Base-by-base conservation (phyloP, 2,113 vertebrate genomes). In the Strix aluco region DNA sequence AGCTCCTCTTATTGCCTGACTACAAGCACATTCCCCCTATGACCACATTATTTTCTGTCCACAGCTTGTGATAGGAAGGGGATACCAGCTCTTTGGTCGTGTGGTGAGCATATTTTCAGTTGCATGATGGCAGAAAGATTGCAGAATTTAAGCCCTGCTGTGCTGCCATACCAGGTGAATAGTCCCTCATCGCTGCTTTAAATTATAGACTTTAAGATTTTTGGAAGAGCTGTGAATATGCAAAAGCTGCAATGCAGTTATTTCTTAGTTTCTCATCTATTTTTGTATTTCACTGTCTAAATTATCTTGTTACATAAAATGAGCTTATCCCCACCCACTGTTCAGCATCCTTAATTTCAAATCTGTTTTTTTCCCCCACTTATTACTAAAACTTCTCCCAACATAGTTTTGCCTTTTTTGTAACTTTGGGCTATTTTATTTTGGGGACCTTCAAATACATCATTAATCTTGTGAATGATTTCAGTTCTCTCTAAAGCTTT, bases 221-320 rank as follows among this genome's bases (percentile, higher is more conserved):
- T 73, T 90, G 51, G 67, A 80, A 86, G 40, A 91, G 36, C 73
- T 89, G 57, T 38, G 83, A 95, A 88, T 52, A 81, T 66, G 58
- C 7, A 25, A 96, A 94, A 95, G 40, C 92, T 95, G 91, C 97
- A 96, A 78, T 85, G 88, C 86, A 63, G 88, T 69, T 94, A 92
- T 89, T 96, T 91, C 77, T 93, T 74, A 84, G 91, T 75, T 86
- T 87, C 51, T 13, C 54, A 61, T 61, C 71, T 91, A 91, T 89
- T 94, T 95, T 54, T 65, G 49, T 65, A 89, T 89, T 91, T 85
- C 40, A 92, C 30, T 82, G 91, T 91, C 83, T 47, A 93, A 92
- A 93, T 85, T 79, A 83, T 20, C 61, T 73, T 71, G 52, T 95
- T 92, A 94, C 61, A 94, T 92, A 96, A 96, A 92, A 69, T 20